phyloP scores from a whole-genome alignment of 2,113 vertebrate genomes.

The Onychostoma macrolepis region DNA sequence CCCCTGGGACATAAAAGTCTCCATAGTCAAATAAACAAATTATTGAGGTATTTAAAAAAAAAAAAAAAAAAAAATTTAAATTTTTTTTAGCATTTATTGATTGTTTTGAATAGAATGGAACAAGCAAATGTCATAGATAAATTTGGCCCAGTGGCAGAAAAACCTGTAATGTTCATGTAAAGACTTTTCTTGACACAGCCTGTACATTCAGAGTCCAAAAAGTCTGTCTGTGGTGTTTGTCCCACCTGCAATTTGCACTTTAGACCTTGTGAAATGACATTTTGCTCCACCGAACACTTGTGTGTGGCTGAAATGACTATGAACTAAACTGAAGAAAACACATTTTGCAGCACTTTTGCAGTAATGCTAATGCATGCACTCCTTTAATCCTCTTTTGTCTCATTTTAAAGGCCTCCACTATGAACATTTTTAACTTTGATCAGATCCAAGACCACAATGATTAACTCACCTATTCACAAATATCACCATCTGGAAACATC shows the following conservation, averaged over 20 bases:
- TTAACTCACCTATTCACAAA: conserved; percentile 41
- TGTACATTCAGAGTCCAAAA: background rate
- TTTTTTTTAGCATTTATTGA: background rate
- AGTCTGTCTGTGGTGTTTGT: background rate
- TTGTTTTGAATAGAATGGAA: background rate
- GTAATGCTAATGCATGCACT: background rate
- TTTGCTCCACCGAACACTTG: background rate
- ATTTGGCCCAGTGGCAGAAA: background rate
- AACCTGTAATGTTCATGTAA: too few species aligned
- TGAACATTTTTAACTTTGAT: conserved; percentile 37
- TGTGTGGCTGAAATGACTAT: background rate
- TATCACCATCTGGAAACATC: conserved; percentile 39
- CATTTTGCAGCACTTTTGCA: background rate
- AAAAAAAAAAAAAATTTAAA: too few species aligned
- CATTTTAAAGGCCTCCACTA: background rate
- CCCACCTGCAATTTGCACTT: background rate
- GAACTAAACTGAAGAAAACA: background rate
- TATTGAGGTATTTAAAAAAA: background rate
- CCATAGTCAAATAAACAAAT: background rate
- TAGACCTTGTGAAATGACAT: background rate
- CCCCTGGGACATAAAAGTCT: background rate
- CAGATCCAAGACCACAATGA: conserved; percentile 47
- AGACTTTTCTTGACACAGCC: background rate
- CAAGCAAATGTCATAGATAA: background rate
- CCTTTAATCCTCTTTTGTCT: conserved; percentile 7